Conservation (phyloP, 2,888 invertebrate genomes). For the Pristionchus fissidentatus region DNA sequence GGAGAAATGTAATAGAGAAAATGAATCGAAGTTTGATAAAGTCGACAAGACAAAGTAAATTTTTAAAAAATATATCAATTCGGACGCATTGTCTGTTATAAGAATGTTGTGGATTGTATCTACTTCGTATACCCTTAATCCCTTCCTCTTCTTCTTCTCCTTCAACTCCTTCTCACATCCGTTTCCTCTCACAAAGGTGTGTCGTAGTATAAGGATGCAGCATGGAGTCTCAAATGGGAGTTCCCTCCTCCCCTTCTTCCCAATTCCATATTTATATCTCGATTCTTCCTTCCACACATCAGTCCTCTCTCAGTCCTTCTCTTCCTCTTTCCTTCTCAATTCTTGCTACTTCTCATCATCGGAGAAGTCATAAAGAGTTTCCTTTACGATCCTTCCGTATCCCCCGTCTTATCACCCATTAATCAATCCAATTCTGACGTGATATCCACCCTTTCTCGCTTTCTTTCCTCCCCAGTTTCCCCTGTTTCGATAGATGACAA, state of each 20-base stretch:
- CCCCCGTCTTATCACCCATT: slow-evolving; percentile 17
- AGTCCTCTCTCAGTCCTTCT: slow-evolving; percentile 1
- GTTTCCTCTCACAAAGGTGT: too few species aligned
- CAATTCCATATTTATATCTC: slow-evolving; percentile 43
- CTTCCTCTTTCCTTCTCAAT: background rate
- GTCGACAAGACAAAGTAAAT: too few species aligned
- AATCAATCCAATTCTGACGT: background rate
- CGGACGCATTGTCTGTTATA: too few species aligned
- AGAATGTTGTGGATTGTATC: background rate
- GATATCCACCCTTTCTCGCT: background rate
- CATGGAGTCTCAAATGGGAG: too few species aligned
- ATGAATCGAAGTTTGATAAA: too few species aligned
- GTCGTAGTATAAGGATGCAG: too few species aligned
- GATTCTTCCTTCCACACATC: background rate
- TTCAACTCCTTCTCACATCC: background rate
- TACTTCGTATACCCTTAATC: background rate
- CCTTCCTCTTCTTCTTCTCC: background rate
- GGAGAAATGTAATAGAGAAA: too few species aligned
- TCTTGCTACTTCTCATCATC: slow-evolving; percentile 1
- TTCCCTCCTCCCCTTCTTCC: slow-evolving; percentile 11
- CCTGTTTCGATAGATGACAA: slow-evolving; percentile 35
- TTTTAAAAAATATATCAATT: too few species aligned
- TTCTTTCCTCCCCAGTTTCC: background rate
- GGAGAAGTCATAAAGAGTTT: background rate
- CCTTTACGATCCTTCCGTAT: background rate